Base-by-base conservation (phyloP, 2,113 vertebrate species). In the Cyprinodon tularosa region DNA sequence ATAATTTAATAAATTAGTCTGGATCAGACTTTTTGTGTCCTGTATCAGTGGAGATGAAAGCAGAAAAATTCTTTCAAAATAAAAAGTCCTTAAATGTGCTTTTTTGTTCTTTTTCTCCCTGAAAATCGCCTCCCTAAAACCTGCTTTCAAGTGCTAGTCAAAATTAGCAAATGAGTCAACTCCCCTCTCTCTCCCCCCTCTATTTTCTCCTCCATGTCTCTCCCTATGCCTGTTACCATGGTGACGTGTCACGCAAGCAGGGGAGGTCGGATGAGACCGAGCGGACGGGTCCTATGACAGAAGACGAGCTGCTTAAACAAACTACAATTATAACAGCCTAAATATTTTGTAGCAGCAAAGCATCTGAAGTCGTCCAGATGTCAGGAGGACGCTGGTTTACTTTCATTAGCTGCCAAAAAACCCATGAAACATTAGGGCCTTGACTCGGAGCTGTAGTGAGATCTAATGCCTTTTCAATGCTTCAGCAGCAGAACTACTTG, bases 211-310 rank as follows among this genome's bases (percentile, higher is more conserved):
- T 79, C 68, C 68, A 29, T 89, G 74, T 84, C 64, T 89, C 83
- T 87, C 77, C 78, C 61, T 22, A 83, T 81, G 76, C 87, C 85
- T 92, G 94, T 95, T 94, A 90, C 93, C 91, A 92, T 95, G 91
- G 92, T 80, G 78, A 93, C 92, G 68, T 90, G 78, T 91, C 82
- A 93, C 77, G 72, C 87, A 92, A 90, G 90, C 87, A 90, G 85
- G 91, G 81, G 90, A 93, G 91, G 92, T 93, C 91, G 94, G 89
- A 88, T 83, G 80, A 92, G 91, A 92, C 69, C 29, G 72, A 86
- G 80, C 73, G 74, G 82, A 89, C 84, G 85, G 82, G 87, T 81
- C 85, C 59, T 74, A 38, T 77, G 82, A 78, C 78, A 20, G 84
- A 85, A 74, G 84, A 63, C 60, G 62, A 72, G 69, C 86, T 71